A percentile compares a stretch with the other conserved stretches of the same genome.
Evolutionary conservation across 2,113 vertebrate species (phyloP).

Genomic region (Seriola aureovittata): DNA sequence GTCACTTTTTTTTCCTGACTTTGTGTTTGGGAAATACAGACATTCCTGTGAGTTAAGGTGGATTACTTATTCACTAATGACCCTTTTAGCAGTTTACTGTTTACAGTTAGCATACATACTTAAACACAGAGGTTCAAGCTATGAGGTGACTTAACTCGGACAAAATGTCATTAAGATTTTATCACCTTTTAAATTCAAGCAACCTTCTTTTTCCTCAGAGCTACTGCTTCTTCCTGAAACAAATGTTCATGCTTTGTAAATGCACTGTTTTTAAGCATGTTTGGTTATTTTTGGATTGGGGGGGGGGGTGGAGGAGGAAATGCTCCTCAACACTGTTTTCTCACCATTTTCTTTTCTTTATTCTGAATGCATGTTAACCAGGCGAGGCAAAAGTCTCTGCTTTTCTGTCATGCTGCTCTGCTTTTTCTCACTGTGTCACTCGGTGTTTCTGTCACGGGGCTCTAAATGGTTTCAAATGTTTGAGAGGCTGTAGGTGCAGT

Average conservation of each 20-base stretch:
- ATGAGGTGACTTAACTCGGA: conserved; percentile 2
- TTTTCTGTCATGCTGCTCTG: conserved; percentile 79
- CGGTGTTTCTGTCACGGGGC: conserved; percentile 46
- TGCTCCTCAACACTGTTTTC: conserved; percentile 71
- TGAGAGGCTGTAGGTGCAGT: conserved; percentile 19
- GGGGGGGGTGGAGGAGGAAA: not conserved
- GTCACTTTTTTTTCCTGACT: not conserved
- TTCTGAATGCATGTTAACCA: conserved; percentile 87
- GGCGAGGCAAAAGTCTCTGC: conserved; percentile 55
- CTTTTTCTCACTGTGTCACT: conserved; percentile 74
- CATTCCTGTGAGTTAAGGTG: not conserved
- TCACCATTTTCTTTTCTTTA: conserved; percentile 75
- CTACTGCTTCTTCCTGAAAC: conserved; percentile 44
- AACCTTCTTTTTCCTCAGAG: conserved; percentile 20
- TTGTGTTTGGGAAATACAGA: not conserved
- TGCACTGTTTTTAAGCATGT: conserved; percentile 89
- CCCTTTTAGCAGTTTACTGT: not conserved
- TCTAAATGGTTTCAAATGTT: conserved; percentile 51
- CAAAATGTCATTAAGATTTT: conserved; percentile 21
- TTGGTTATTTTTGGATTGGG: conserved; percentile 20
- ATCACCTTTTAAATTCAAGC: conserved; percentile 5
- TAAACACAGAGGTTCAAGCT: not conserved
- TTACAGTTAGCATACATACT: not conserved
- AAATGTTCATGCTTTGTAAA: conserved; percentile 76
- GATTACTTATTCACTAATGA: not conserved